phyloP scores from a whole-genome alignment of 2,113 vertebrate genomes.

The Syrrhaptes paradoxus region DNA sequence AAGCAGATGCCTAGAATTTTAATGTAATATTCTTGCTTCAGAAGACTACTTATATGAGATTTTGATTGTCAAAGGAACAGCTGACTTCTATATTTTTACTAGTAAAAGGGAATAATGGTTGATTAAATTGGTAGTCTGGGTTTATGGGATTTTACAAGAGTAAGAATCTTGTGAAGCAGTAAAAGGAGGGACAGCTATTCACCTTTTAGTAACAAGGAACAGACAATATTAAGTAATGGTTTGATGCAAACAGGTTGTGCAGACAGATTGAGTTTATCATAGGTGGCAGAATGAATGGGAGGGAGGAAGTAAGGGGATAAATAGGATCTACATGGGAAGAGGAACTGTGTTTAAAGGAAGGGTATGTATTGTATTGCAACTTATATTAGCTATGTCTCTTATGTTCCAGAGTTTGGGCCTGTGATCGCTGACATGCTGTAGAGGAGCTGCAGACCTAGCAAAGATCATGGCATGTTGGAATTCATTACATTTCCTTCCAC shows the following conservation, averaged over 20 bases:
- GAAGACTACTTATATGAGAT: background rate
- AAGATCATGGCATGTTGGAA: background rate
- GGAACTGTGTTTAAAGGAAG: background rate
- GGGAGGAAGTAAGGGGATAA: background rate
- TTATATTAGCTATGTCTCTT: background rate
- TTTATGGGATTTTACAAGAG: background rate
- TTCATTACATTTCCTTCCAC: background rate
- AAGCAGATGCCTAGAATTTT: background rate
- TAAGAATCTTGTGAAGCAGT: background rate
- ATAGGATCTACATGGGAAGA: accelerated
- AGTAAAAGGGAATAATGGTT: background rate
- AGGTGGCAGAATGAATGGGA: background rate
- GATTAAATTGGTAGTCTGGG: background rate
- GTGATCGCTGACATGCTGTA: background rate
- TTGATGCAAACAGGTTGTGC: background rate
- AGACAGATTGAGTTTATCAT: background rate
- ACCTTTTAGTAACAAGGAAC: background rate
- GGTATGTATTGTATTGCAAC: background rate
- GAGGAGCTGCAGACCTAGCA: background rate
- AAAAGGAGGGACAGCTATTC: background rate
- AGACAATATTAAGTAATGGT: background rate
- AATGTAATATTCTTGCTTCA: background rate
- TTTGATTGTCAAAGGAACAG: background rate
- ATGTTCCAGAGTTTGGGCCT: background rate
- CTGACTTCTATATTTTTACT: background rate